Evolutionary conservation across 2,113 vertebrate species (phyloP), one percentile per base, ranked within the genome.

Genomic region (Ceratotherium simum): DNA sequence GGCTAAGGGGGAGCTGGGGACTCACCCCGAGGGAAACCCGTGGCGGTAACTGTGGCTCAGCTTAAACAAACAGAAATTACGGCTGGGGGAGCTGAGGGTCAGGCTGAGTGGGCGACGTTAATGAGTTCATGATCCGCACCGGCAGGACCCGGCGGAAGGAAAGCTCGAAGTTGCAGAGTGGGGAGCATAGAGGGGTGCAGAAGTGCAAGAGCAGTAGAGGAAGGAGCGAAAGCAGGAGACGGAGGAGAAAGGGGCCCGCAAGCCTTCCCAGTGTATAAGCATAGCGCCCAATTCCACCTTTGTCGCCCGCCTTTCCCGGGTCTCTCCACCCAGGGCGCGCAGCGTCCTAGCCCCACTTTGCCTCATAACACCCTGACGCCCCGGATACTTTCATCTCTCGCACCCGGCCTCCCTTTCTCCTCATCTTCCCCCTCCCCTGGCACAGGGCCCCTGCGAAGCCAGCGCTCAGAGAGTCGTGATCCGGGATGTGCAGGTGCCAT

Each of bases 401-500:
- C 17, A 14, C 36, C 21, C 3, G 5, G 14, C 17, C 76, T 31
- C 20, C 58, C 18, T 29, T 36, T 6, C 56, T 17, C 7, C 12
- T n/a, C 20, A 1, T 69, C 25, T 27, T 62, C 42, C 31, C 51
- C 4, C 25, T 27, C 72, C 42, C 48, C 16, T 5, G 25, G 64
- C 18, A 64, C 87, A 65, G 39, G 82, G 76, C 72, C 23, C 1
- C 31, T 3, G 75, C 39, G 80, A 36, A 91, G 90, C 42, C 69
- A 33, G 48, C 88, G 95, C 97, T 99, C 98, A 99, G 97, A 99
- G 99, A 2, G 99, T 99, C 18, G 98, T 99, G 98, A 99, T 99
- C 97, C 99, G 98, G 78, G 99, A 99, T 81, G 99, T 99, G 97
- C 99, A 99, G 42, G 99, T 99, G 90, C 99, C 99, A 1, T 99